Percentiles rank a stretch among this genome's conserved stretches.
phyloP scores from a whole-genome alignment of 2,888 invertebrate genomes.

The Hypercompe scribonia region DNA sequence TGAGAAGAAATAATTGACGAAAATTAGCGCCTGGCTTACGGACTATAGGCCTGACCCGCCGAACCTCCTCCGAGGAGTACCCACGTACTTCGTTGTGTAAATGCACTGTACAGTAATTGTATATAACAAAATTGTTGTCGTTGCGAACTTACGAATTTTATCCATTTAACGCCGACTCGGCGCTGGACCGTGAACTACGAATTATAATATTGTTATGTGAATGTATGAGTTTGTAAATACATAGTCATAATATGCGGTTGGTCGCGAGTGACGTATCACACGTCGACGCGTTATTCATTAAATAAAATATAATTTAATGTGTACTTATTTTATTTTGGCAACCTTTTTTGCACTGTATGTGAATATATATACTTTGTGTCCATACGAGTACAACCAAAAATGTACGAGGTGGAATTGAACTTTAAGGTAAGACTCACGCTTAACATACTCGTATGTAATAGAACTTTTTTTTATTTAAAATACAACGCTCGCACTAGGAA shows the following conservation, averaged over 20 bases:
- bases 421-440: too few species aligned
- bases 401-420: not conserved
- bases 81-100: not conserved
- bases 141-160: conserved; percentile 1
- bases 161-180: not conserved
- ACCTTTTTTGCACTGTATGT: not conserved
- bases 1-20: too few species aligned
- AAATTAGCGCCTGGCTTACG: too few species aligned
- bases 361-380: too few species aligned
- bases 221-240: conserved; percentile 26
- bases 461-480: too few species aligned
- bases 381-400: too few species aligned
- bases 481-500: too few species aligned
- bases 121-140: conserved; percentile 1
- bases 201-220: conserved; percentile 9
- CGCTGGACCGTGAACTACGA: not conserved
- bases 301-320: conserved; percentile 20
- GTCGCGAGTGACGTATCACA: conserved; percentile 5
- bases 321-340: not conserved
- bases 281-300: conserved; percentile 12
- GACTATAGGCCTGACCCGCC: not conserved
- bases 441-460: too few species aligned
- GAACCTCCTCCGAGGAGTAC: not conserved
- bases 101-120: conserved; percentile 4
- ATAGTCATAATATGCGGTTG: not conserved